These are phyloP conservation scores for Chrysina gloriosa DNA, from an alignment of 2,888 invertebrate species.

Conservation along the genomic window DNA sequence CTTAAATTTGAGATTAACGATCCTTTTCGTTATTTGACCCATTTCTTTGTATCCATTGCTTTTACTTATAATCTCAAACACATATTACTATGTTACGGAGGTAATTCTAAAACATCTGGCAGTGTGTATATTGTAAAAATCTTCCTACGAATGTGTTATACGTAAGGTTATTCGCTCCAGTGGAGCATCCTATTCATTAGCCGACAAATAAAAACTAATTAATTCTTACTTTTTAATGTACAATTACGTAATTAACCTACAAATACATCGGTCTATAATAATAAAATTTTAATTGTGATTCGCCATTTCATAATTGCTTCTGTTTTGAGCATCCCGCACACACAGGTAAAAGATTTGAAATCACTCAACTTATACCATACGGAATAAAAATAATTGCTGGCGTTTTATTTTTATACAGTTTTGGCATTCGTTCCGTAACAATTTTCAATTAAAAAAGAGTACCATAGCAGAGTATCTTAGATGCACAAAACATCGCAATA, in stretches of 20 bases:
- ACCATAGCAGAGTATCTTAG: not conserved
- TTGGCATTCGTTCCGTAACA: not conserved
- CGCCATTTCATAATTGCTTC: conserved; percentile 10
- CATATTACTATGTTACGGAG: too few species aligned
- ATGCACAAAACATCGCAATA: not conserved
- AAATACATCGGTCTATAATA: conserved; percentile 25
- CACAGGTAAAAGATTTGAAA: conserved; percentile 1
- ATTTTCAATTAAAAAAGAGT: conserved; percentile 1
- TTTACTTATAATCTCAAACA: too few species aligned
- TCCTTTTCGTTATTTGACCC: too few species aligned
- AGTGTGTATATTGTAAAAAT: conserved; percentile 2
- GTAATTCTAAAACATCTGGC: not conserved
- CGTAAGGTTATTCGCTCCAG: conserved; percentile 50
- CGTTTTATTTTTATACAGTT: not conserved
- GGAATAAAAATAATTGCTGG: not conserved
- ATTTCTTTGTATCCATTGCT: too few species aligned
- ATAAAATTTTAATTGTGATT: conserved; percentile 21
- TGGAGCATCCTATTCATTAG: conserved; percentile 45
- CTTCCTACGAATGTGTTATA: conserved; percentile 15
- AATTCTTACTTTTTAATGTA: conserved; percentile 31
- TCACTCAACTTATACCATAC: not conserved
- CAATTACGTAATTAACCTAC: conserved; percentile 32
- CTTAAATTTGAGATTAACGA: too few species aligned
- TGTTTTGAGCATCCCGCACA: not conserved
- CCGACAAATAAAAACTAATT: conserved; percentile 24